phyloP scores from a whole-genome alignment of 1,140 invertebrate species.

The Pseudobourletiella spinata region DNA sequence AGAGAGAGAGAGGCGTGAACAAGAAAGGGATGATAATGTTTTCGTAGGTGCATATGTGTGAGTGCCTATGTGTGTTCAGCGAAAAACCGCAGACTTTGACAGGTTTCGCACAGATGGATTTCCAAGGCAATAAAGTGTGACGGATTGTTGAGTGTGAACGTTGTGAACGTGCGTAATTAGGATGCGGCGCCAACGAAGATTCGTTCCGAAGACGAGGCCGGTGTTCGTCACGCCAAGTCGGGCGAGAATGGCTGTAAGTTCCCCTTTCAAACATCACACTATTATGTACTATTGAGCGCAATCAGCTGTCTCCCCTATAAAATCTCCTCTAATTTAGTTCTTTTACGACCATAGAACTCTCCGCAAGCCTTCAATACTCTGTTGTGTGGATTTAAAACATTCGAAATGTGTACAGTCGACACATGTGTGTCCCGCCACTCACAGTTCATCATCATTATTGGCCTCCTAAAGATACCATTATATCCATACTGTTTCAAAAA shows the following conservation, averaged over 20 bases:
- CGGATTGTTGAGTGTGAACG: slow-evolving; percentile 1
- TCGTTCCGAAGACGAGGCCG: background rate
- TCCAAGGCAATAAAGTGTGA: slow-evolving; percentile 2
- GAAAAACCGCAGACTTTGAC: background rate
- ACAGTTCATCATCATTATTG: no score
- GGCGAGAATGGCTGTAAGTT: slow-evolving; percentile 2
- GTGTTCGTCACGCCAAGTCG: background rate
- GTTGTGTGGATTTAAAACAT: no score
- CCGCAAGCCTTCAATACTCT: background rate
- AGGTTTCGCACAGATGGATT: background rate
- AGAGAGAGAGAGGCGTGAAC: no score
- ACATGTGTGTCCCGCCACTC: no score
- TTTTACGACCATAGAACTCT: background rate
- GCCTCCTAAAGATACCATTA: no score
- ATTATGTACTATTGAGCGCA: background rate
- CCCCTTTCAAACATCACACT: background rate
- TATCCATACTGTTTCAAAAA: no score
- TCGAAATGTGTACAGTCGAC: no score
- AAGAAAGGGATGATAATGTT: no score
- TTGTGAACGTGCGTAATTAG: background rate
- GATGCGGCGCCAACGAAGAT: slow-evolving; percentile 4
- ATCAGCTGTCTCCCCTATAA: background rate
- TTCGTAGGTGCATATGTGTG: no score
- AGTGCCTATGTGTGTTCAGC: no score
- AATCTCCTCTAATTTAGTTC: background rate